Evolutionary conservation across 2,888 invertebrate species (phyloP).

Genomic region (Philonicus albiceps): DNA sequence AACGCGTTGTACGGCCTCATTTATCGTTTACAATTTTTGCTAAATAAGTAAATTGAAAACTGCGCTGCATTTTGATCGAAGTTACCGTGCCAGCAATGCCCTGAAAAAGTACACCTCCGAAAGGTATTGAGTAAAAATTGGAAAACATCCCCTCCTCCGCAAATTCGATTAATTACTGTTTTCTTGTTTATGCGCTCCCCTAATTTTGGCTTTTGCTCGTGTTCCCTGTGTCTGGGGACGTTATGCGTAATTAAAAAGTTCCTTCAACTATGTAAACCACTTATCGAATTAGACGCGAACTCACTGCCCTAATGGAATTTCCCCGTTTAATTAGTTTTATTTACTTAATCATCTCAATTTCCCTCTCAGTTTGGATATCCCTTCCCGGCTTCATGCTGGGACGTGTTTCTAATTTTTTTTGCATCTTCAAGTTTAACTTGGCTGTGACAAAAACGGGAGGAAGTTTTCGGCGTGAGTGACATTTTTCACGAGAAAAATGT

Average conservation of each 20-base stretch:
- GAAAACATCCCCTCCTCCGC: not conserved
- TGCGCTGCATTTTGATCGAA: not conserved
- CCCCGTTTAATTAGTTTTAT: conserved; percentile 1
- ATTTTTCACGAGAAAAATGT: not conserved
- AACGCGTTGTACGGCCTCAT: not conserved
- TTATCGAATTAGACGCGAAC: not conserved
- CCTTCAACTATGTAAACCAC: not conserved
- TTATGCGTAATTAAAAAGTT: not conserved
- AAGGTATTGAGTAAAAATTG: not conserved
- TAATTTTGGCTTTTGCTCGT: not conserved
- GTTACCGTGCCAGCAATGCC: not conserved
- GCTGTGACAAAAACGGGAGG: not conserved
- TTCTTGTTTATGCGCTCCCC: not conserved
- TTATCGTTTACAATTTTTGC: not conserved
- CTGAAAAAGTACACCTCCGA: not conserved
- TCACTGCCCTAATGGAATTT: not conserved
- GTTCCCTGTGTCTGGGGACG: not conserved
- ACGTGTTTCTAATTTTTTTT: not conserved
- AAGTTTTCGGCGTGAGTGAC: not conserved
- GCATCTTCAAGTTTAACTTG: not conserved
- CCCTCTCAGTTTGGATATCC: not conserved
- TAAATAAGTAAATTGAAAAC: not conserved
- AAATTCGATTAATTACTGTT: not conserved
- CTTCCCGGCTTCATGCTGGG: not conserved
- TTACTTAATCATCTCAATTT: conserved; percentile 10